These are phyloP conservation scores for Ephestia elutella DNA, from an alignment of 1,140 invertebrate genomes.

Conservation along the genomic window DNA sequence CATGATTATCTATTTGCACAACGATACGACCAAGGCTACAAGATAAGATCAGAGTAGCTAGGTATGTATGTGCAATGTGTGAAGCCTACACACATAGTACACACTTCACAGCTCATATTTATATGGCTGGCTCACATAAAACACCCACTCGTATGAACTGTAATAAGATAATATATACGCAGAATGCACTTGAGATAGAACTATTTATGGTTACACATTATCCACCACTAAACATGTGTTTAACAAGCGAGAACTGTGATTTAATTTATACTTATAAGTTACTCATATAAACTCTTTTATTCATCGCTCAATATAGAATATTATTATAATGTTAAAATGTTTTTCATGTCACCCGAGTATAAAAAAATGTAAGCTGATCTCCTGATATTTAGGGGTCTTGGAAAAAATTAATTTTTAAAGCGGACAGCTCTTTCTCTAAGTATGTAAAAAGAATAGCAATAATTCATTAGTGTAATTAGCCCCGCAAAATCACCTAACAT, in stretches of 20 bases:
- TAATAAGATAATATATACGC: background rate
- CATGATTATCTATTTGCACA: background rate
- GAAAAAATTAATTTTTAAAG: too few relatives aligned
- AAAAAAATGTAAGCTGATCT: too few relatives aligned
- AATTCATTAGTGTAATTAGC: slow-evolving; percentile 8
- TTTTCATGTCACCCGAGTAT: too few relatives aligned
- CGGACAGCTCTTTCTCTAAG: too few relatives aligned
- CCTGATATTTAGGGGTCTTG: too few relatives aligned
- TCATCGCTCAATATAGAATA: too few relatives aligned
- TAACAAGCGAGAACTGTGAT: too few relatives aligned
- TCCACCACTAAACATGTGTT: too few relatives aligned
- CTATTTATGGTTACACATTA: too few relatives aligned
- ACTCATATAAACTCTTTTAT: too few relatives aligned
- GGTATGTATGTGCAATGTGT: background rate
- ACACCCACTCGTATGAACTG: background rate
- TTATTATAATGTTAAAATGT: too few relatives aligned
- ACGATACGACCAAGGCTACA: background rate
- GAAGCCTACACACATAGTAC: background rate
- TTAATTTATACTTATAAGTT: too few relatives aligned
- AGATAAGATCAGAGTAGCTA: background rate
- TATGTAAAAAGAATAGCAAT: background rate
- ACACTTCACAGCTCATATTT: background rate
- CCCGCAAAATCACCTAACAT: slow-evolving; percentile 1
- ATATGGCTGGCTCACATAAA: background rate
- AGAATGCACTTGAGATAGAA: background rate